Evolutionary conservation across 2,797 vertebrate species (phyloP), one percentile per base, ranked within the genome.

Genomic region (Bryconaethiops microstoma): DNA sequence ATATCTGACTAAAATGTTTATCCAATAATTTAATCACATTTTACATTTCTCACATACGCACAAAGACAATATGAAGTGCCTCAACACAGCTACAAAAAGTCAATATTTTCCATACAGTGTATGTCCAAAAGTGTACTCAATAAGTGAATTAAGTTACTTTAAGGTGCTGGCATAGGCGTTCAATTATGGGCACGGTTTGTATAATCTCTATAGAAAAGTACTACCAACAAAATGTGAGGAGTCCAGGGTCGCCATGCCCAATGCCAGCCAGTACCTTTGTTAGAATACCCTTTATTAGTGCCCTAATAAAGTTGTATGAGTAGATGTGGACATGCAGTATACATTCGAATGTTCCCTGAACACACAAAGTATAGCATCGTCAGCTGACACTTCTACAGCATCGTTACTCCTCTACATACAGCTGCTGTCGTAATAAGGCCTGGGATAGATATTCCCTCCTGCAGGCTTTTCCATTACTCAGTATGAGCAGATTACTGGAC

Each of bases 1-100:
- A 0, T 25, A 7, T 55, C 12, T 3, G 45, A 63, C n/a, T 7
- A 54, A 65, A 68, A 57, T 0, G 19, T 77, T 81, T 81, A 57
- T 84, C 77, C 78, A 67, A 86, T 50, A 82, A 84, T 40, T 85
- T 84, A 55, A 87, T 91, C 83, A 86, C 87, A 85, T 86, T 77
- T 14, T 1, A 52, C 14, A 83, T 52, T 77, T 52, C 65, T 50
- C 29, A 85, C 80, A 85, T 80, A 88, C 83, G 89, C 84, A 89
- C 82, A 89, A 42, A 83, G 23, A 17, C n/a, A 55, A 83, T 48
- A 82, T 25, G 23, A 42, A 80, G 64, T 62, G 42, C 78, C 77
- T 82, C 77, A 83, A 19, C 76, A 76, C 76, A 83, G 57, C 88
- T 87, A 88, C 48, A 88, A 87, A 82, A 64, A 2, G 45, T 85